A percentile compares a stretch with the other conserved stretches of the same genome.
These are phyloP conservation scores for Sebastes itinus DNA, from an alignment of 2,797 vertebrate genomes.

Conservation along the genomic window DNA sequence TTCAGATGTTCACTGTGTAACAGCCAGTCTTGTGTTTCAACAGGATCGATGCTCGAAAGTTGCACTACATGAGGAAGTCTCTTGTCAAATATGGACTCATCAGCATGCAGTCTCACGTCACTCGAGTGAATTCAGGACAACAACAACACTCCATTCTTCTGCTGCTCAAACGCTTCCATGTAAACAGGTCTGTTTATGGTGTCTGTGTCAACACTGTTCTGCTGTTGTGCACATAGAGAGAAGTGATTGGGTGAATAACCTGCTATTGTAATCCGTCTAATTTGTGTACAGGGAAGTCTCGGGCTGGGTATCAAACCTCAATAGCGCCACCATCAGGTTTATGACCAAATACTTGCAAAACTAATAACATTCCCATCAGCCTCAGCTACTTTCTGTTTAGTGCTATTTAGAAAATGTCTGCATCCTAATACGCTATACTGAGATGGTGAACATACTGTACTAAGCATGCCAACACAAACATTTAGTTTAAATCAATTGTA, in stretches of 20 bases:
- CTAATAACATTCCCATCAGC: too few relatives aligned
- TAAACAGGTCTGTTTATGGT: conserved; percentile 84
- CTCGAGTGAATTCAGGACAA: conserved; percentile 82
- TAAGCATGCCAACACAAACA: not conserved
- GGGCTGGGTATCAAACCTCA: fast-evolving
- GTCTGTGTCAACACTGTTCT: not conserved
- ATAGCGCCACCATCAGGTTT: too few relatives aligned
- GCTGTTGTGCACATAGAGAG: not conserved
- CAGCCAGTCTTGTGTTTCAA: conserved; percentile 10
- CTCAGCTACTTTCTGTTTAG: too few relatives aligned
- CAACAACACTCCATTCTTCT: conserved; percentile 94
- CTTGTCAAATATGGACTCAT: conserved; percentile 89
- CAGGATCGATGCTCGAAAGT: conserved; percentile 93
- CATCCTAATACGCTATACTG: too few relatives aligned
- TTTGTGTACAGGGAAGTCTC: not conserved
- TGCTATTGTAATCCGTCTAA: not conserved
- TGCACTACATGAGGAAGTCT: conserved; percentile 92
- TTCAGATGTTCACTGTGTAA: not conserved
- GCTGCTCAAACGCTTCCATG: conserved; percentile 91
- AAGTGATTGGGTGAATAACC: not conserved
- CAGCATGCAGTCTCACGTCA: conserved; percentile 90
- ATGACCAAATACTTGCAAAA: too few relatives aligned
- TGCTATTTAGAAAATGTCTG: too few relatives aligned
- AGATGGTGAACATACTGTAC: too few relatives aligned
- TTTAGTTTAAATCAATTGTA: not conserved